Conservation (phyloP, 2,113 vertebrate species). For the Castor canadensis region DNA sequence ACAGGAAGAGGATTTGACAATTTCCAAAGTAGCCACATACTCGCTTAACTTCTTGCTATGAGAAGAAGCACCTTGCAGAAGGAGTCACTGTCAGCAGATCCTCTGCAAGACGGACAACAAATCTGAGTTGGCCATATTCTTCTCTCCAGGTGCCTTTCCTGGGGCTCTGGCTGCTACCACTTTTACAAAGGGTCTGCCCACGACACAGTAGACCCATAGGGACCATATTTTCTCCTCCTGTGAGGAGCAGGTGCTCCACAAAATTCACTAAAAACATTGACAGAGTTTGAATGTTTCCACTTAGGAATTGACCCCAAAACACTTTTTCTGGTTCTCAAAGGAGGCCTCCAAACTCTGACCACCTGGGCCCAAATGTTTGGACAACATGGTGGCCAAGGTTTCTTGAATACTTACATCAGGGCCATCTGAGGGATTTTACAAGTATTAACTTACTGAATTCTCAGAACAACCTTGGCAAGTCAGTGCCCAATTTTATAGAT, state of each 20-base stretch:
- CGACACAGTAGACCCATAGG: neutral
- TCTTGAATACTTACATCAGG: neutral
- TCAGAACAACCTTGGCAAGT: neutral
- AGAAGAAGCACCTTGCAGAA: rapidly evolving
- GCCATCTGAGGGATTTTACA: rapidly evolving
- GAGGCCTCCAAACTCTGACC: neutral
- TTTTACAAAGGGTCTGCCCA: neutral
- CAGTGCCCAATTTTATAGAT: neutral
- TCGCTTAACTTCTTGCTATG: neutral
- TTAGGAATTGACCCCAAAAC: neutral
- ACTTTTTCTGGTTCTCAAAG: neutral
- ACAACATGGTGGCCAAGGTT: neutral
- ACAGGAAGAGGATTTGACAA: neutral
- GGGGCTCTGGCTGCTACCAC: no score
- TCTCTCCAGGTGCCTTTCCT: neutral
- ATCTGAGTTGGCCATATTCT: rapidly evolving
- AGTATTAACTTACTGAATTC: neutral
- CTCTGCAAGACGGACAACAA: neutral
- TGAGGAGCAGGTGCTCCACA: rapidly evolving
- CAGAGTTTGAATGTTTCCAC: no score
- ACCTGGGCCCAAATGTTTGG: neutral
- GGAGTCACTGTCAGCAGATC: neutral
- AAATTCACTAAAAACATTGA: neutral
- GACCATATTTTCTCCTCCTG: neutral
- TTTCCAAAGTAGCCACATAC: neutral